These are phyloP conservation scores for Malurus elegans DNA, from an alignment of 2,113 vertebrate species.

Conservation along the genomic window DNA sequence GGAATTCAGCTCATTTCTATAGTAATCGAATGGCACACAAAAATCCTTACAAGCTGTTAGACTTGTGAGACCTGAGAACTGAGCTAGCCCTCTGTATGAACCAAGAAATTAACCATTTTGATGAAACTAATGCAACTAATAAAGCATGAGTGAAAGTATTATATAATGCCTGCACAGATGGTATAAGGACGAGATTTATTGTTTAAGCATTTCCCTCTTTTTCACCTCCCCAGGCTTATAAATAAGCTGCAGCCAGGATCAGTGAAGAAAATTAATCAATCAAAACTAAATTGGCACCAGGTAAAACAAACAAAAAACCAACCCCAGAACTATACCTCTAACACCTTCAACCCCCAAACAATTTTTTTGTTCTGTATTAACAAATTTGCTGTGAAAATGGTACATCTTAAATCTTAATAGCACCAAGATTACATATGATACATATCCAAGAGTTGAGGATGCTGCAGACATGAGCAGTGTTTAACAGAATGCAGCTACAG, in stretches of 20 bases:
- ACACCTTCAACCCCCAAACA: background rate
- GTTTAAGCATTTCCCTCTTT: conserved; percentile 53
- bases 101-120: background rate
- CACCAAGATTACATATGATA: background rate
- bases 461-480: background rate
- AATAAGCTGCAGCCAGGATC: conserved; percentile 92
- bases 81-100: background rate
- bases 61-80: background rate
- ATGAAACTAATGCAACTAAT: conserved; percentile 23
- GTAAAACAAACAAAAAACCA: conserved; percentile 61
- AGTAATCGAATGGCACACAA: background rate
- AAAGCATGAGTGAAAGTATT: conserved; percentile 6
- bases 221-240: conserved; percentile 81
- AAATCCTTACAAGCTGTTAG: background rate
- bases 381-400: background rate
- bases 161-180: conserved; percentile 18
- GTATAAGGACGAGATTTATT: conserved; percentile 33
- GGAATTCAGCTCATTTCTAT: background rate
- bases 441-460: background rate
- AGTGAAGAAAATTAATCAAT: conserved; percentile 92
- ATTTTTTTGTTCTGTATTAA: conserved; percentile 35
- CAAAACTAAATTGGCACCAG: conserved; percentile 97
- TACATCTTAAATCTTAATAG: background rate
- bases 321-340: background rate
- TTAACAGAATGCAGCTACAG: background rate